Percentiles rank a stretch among this genome's conserved stretches.
Conservation (phyloP, 92 coral and sea anemone species). For the Umimayanthus kanabou region DNA sequence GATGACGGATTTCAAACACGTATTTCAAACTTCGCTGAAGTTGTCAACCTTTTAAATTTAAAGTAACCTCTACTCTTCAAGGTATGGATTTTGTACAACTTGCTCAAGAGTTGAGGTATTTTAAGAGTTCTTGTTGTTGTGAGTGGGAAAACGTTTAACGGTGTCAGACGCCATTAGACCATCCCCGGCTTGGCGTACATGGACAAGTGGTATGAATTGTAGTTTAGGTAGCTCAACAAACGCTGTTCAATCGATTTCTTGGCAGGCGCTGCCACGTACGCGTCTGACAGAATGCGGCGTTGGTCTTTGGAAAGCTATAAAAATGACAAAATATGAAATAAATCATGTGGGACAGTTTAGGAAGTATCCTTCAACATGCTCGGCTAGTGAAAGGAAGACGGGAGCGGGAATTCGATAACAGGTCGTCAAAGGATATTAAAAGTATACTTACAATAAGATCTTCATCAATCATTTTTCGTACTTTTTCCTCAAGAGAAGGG, state of each 20-base stretch:
- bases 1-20: background rate
- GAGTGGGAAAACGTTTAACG: background rate
- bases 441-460: constrained; percentile 78
- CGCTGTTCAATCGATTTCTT: constrained; percentile 87
- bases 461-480: constrained; percentile 91
- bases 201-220: constrained; percentile 90
- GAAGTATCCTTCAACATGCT: background rate
- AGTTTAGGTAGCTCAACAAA: constrained; percentile 86
- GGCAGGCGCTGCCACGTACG: constrained; percentile 89
- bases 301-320: constrained; percentile 85
- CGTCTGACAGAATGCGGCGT: constrained; percentile 72
- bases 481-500: constrained; percentile 85
- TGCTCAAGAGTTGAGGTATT: background rate
- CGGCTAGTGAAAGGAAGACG: background rate
- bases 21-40: background rate
- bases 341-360: background rate
- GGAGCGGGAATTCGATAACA: background rate
- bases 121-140: no score
- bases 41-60: background rate
- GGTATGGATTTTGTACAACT: background rate
- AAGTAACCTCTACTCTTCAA: background rate
- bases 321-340: background rate
- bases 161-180: constrained; percentile 56
- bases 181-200: constrained; percentile 98
- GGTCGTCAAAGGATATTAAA: background rate